phyloP scores from a whole-genome alignment of 1,140 invertebrate species.

The Oryctes rhinoceros region DNA sequence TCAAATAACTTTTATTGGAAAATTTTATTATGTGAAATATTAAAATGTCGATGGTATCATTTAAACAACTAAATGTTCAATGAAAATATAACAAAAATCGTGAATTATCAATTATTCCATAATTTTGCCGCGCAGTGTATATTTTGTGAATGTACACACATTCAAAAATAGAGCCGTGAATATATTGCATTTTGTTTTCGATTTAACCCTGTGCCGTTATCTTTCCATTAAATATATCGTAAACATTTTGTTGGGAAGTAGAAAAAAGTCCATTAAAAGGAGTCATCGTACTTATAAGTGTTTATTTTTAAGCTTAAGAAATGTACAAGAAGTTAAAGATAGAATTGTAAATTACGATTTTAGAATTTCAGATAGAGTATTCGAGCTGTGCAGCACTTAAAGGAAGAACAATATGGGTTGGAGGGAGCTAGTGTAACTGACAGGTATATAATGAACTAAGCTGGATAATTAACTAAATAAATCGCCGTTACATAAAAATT shows the following conservation, averaged over 20 bases:
- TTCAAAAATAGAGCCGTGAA: background rate
- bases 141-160: too few species aligned
- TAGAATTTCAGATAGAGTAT: background rate
- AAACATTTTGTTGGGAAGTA: background rate
- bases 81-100: too few species aligned
- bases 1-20: too few species aligned
- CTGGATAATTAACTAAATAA: background rate
- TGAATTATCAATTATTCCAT: too few species aligned
- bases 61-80: background rate
- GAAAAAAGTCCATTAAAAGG: slow-evolving; percentile 28
- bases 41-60: too few species aligned
- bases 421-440: background rate
- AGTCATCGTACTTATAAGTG: slow-evolving; percentile 10
- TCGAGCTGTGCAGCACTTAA: background rate
- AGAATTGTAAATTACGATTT: slow-evolving; percentile 12
- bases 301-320: slow-evolving; percentile 26
- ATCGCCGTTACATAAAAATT: background rate
- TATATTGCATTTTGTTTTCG: slow-evolving; percentile 22
- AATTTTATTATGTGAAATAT: too few species aligned
- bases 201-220: slow-evolving; percentile 5
- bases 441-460: slow-evolving; percentile 5
- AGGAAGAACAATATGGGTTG: background rate
- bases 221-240: slow-evolving; percentile 30
- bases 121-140: too few species aligned
- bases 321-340: background rate